A percentile compares a stretch with the other conserved stretches of the same genome.
Evolutionary conservation across 2,797 vertebrate genomes (phyloP).

Genomic region (Pseudopleuronectes americanus): DNA sequence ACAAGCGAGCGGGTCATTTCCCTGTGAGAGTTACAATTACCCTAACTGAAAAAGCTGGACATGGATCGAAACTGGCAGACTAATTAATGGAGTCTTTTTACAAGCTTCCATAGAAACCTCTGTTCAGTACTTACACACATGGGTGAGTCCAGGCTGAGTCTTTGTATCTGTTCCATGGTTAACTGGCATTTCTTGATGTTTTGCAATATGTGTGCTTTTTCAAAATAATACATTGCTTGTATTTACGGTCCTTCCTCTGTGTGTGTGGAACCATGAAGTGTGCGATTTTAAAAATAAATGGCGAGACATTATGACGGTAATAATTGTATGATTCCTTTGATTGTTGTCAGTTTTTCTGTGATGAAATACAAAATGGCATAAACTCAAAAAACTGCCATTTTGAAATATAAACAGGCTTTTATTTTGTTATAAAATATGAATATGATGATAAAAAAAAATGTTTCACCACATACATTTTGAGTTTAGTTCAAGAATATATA

Average conservation of each 20-base stretch:
- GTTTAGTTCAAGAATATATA: not conserved
- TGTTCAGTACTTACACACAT: conserved; percentile 52
- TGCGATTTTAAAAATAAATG: not conserved
- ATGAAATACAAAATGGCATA: not conserved
- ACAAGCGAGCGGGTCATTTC: conserved; percentile 66
- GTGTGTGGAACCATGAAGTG: not conserved
- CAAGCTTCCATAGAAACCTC: conserved; percentile 62
- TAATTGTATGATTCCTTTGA: not conserved
- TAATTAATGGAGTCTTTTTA: conserved; percentile 75
- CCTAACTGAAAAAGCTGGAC: conserved; percentile 76
- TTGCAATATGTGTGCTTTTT: not conserved
- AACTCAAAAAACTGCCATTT: no score
- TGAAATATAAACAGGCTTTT: no score
- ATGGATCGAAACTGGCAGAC: conserved; percentile 74
- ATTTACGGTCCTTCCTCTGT: not conserved
- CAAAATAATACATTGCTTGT: not conserved
- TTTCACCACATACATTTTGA: not conserved
- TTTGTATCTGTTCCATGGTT: conserved; percentile 4
- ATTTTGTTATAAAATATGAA: not conserved
- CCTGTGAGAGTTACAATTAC: conserved; percentile 71
- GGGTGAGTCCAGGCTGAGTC: not conserved
- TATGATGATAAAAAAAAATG: not conserved
- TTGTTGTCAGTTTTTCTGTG: not conserved
- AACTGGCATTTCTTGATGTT: conserved; percentile 12
- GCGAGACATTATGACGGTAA: not conserved